Base-by-base conservation (phyloP, 2,888 invertebrate species). In the Octonoba sinensis region DNA sequence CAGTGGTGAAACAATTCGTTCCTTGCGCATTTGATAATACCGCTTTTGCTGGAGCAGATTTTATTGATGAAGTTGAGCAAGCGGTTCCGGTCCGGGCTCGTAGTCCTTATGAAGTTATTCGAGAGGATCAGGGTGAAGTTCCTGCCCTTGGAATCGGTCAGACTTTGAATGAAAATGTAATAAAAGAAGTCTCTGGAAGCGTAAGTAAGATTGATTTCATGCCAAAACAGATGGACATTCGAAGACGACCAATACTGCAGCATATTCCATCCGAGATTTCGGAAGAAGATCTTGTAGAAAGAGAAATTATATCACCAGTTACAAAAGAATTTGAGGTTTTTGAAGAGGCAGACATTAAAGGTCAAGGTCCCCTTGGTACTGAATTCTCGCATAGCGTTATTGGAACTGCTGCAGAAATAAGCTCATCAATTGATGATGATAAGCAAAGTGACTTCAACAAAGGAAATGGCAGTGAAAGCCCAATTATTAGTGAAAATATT, bases 161-260 rank as follows among this genome's bases (percentile, higher is more conserved):
- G 36, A 22, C 1, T 22, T 49, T 15, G 24, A 49, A 27, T 1
- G 27, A 24, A 46, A 24, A 18, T 22, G 60, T 18, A 16, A 8
- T n/a, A 27, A 18, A 22, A 15, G 67, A 54, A 15, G 3, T 16
- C 15, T 16, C 22, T 24, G 18, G 27, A 8, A 24, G n/a, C 1
- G 46, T 46, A 1, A 49, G 51, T 51, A 62, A 47, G 16, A n/a
- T 56, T n/a, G 64, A 20, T 15, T 65, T 51, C 16, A 22, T 75
- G 8, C 24, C 57, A 20, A 75, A 64, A 51, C 89, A 90, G 67
- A 88, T 87, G 3, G 91, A 91, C 87, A 89, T 91, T n/a, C 88
- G 69, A 12, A 77, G 66, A 54, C 60, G 85, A 3, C 84, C 85
- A 16, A 69, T 85, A 13, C 49, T 85, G 15, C 73, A 79, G 24